Conservation (phyloP, 1,140 invertebrate genomes). For the Diorhabda elongata region DNA sequence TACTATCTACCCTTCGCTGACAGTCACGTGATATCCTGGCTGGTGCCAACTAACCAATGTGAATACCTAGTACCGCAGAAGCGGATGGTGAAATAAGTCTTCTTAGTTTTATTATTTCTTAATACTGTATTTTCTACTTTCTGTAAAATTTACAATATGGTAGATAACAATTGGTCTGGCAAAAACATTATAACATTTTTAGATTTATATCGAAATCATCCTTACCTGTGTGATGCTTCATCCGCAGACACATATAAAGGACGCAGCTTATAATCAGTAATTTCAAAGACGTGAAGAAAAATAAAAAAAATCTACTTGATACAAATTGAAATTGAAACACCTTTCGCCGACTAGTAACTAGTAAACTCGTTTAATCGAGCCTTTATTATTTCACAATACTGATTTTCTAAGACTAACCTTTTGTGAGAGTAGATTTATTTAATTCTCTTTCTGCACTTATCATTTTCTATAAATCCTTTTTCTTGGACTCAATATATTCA, state of each 20-base stretch:
- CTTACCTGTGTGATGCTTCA: constrained; percentile 9
- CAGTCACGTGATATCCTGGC: constrained; percentile 5
- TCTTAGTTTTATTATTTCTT: neutral
- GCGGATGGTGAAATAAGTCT: neutral
- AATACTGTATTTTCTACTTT: constrained; percentile 8
- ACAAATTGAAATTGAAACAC: no score
- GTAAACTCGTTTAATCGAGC: no score
- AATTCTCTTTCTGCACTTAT: no score
- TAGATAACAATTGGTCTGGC: neutral
- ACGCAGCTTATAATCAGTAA: no score
- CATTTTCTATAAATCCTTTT: no score
- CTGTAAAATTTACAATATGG: neutral
- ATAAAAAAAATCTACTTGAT: no score
- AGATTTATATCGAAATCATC: constrained; percentile 5
- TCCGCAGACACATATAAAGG: neutral
- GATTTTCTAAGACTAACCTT: no score
- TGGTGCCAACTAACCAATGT: neutral
- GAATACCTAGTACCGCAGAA: neutral
- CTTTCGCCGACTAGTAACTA: no score
- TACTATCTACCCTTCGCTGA: neutral
- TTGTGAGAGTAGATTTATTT: no score
- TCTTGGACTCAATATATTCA: no score
- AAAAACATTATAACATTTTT: neutral
- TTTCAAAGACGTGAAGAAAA: neutral
- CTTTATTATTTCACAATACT: no score